Evolutionary conservation across 2,797 vertebrate species (phyloP), one percentile per base, ranked within the genome.

Genomic region (Epinephelus coioides): DNA sequence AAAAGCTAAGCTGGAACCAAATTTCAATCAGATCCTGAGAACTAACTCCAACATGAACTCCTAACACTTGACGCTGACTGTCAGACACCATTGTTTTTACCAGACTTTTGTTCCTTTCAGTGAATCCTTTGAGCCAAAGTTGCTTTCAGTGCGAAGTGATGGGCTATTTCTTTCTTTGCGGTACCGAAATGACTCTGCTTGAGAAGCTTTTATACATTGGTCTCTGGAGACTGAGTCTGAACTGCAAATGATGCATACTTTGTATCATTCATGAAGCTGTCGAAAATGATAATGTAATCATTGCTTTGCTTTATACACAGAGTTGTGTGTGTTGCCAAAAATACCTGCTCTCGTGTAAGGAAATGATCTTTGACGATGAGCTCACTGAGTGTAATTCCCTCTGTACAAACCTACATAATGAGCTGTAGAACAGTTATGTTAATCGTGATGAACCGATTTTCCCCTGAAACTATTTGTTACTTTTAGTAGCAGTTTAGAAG

Each of bases 231-330:
- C 30, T 2, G 21, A 19, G 54, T 49, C 68, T 56, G 80, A 83
- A 79, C 66, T 66, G 73, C 60, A 75, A 83, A 85, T 81, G 79
- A 84, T 85, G 76, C 71, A 54, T 56, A 51, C 79, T 81, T 74
- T 69, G 62, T 85, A 73, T 86, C 78, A 69, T 69, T 82, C 59
- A 82, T 19, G 62, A 73, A 51, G 71, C 80, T 72, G 69, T 73
- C 69, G 62, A 73, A 83, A 89, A 70, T 88, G 78, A 83, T 84
- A 86, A 84, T 80, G 76, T 53, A 86, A 81, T 84, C 82, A 81
- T 70, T 21, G 61, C 67, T 66, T 84, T 49, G 51, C 77, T 79
- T 72, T 72, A 59, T 18, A 66, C 40, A 38, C 55, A 34, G 43
- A 1, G n/a, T 47, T 56, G 51, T 55, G 47, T 54, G 47, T 15